Evolutionary conservation across 2,113 vertebrate genomes (phyloP).

Genomic region (Megaleporinus macrocephalus): DNA sequence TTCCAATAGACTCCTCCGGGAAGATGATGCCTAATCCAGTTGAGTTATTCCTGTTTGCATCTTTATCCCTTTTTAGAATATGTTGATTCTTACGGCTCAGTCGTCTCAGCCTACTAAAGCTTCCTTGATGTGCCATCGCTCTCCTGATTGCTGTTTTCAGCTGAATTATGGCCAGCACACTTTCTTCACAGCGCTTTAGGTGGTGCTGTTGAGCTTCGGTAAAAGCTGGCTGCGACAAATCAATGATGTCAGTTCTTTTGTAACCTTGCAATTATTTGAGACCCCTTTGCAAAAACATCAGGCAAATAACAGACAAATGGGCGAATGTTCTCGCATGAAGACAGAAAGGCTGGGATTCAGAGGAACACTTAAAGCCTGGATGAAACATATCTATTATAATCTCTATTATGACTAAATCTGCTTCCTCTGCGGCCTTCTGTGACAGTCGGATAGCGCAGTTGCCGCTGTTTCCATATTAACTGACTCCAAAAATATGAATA

Average conservation of each 20-base stretch:
- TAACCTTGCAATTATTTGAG: conserved; percentile 18
- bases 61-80: conserved; percentile 13
- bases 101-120: background rate
- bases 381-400: conserved; percentile 20
- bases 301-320: background rate
- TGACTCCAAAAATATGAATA: background rate
- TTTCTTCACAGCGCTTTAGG: background rate
- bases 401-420: conserved; percentile 8
- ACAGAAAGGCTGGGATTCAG: background rate
- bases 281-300: background rate
- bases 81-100: background rate
- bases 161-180: background rate
- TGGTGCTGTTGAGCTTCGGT: conserved; percentile 34
- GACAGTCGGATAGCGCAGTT: background rate
- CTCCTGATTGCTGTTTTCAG: background rate
- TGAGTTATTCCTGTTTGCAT: background rate
- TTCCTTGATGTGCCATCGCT: background rate
- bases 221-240: background rate
- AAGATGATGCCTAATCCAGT: conserved; percentile 1
- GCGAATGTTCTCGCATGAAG: conserved; percentile 1
- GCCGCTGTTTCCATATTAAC: background rate
- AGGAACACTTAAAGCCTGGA: conserved; percentile 6
- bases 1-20: background rate
- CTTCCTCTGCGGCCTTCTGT: background rate
- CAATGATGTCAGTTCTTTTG: conserved; percentile 3